Evolutionary conservation across 92 coral and sea anemone species (phyloP), one percentile per base, ranked within the genome.

Genomic region (Paramuricea clavata): DNA sequence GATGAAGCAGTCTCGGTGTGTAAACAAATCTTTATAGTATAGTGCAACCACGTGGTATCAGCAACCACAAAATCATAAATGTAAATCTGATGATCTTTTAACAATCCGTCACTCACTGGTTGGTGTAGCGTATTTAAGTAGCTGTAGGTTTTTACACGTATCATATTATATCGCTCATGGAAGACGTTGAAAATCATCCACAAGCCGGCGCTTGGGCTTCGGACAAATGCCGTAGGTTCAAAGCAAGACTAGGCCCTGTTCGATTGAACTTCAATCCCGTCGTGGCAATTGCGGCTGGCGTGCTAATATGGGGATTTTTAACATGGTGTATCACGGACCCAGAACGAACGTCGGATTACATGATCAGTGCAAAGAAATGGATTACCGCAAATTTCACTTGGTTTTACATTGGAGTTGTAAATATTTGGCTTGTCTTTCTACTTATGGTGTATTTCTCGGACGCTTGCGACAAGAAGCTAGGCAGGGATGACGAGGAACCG

Each of bases 351-450:
- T 91, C 78, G 62, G 64, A 52, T 12, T 95, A 93, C 64, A 81
- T 95, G 85, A 74, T 85, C 2, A 78, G 44, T 32, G 89, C 93
- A 94, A 89, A 83, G 75, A 50, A 44, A 12, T 95, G 98, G 98
- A 90, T 95, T 2, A 89, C 98, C 9, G 82, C 89, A 44, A 90
- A 88, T n/a, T 95, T 93, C 88, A 93, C 98, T 0, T 95, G 98
- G 98, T 82, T 95, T 73, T 94, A 93, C 93, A 92, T 94, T 69
- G 98, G 98, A 0, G 92, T 95, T 1, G 95, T 89, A 76, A 93
- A 95, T 69, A 87, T 91, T 39, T 95, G 98, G 98, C 95, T 95
- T 25, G 92, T 95, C 42, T 91, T 95, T 86, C 83, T 95, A 74
- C 30, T 95, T 62, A 78, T 93, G 81, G 80, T 95, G 41, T 93